phyloP scores from a whole-genome alignment of 37 sponge, comb jelly and placozoan genomes.

The Mnemiopsis leidyi region DNA sequence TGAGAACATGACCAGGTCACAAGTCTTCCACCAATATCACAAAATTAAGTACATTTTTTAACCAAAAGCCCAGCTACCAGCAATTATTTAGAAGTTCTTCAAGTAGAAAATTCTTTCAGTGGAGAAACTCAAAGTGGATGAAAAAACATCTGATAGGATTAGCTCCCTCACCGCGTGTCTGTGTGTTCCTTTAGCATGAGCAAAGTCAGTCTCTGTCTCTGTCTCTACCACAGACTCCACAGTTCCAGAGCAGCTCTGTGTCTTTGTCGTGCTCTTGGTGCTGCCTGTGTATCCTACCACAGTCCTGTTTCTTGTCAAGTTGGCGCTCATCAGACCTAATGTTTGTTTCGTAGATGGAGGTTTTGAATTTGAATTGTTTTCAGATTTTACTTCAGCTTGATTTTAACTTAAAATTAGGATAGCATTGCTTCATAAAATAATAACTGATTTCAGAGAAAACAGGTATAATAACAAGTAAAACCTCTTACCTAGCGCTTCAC shows the following conservation, averaged over 20 bases:
- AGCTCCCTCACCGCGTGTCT: conserved; percentile 20
- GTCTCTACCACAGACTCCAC: not conserved
- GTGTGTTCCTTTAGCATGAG: conserved; percentile 52
- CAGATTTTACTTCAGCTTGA: not conserved
- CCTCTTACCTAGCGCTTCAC: conserved; percentile 43
- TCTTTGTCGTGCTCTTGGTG: not conserved
- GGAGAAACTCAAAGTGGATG: no score
- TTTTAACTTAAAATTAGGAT: no score
- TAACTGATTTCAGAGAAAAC: not conserved
- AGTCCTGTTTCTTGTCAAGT: conserved; percentile 33
- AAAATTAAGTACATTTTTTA: no score
- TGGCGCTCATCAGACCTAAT: conserved; percentile 63
- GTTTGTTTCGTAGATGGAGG: no score
- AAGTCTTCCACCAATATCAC: no score
- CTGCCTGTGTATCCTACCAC: not conserved
- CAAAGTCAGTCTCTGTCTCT: conserved; percentile 57
- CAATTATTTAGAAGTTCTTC: no score
- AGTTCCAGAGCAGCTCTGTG: not conserved
- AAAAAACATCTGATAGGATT: no score
- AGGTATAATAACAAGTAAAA: not conserved
- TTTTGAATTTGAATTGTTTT: no score
- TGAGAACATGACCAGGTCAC: no score
- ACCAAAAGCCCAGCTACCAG: no score
- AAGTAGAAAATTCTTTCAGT: no score
- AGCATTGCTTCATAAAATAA: no score